phyloP scores from a whole-genome alignment of 2,113 vertebrate species.

The Marmota flaviventris region DNA sequence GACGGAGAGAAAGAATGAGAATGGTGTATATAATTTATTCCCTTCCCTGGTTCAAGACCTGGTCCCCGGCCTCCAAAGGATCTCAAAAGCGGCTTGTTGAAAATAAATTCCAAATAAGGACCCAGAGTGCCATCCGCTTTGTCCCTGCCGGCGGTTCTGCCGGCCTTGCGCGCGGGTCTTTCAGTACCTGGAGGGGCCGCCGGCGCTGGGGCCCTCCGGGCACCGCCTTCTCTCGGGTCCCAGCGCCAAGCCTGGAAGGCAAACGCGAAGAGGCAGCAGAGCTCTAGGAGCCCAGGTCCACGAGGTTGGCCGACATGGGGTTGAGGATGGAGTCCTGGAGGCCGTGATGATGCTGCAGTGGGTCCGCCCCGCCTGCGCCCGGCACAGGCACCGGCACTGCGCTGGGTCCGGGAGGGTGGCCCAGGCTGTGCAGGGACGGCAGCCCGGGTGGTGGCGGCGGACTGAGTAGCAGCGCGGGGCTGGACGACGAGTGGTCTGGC shows the following conservation, averaged over 20 bases:
- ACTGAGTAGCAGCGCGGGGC: constrained; percentile 95
- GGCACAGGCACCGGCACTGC: constrained; percentile 96
- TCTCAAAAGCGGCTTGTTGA: constrained; percentile 57
- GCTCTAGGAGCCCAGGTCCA: constrained; percentile 98
- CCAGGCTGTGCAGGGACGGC: constrained; percentile 95
- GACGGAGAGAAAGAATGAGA: constrained; percentile 15
- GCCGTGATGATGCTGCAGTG: constrained; percentile 95
- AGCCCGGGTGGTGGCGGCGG: constrained; percentile 92
- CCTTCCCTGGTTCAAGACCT: constrained; percentile 56
- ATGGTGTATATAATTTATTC: constrained; percentile 78
- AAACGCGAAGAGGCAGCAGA: not conserved
- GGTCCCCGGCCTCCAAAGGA: constrained; percentile 7
- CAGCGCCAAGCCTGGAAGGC: not conserved
- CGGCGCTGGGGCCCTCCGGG: not conserved
- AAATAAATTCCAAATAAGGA: not conserved
- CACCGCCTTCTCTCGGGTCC: not conserved
- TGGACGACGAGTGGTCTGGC: constrained; percentile 96
- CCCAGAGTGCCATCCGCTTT: not conserved
- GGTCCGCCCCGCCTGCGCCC: constrained; percentile 88
- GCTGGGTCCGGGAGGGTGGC: constrained; percentile 97
- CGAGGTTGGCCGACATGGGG: constrained; percentile 98
- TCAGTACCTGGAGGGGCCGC: constrained; percentile 58
- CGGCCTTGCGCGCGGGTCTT: not conserved
- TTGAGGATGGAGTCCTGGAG: constrained; percentile 99
- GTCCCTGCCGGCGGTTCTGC: not conserved